Conservation (phyloP, 2,113 vertebrate genomes). For the Mirza zaza region DNA sequence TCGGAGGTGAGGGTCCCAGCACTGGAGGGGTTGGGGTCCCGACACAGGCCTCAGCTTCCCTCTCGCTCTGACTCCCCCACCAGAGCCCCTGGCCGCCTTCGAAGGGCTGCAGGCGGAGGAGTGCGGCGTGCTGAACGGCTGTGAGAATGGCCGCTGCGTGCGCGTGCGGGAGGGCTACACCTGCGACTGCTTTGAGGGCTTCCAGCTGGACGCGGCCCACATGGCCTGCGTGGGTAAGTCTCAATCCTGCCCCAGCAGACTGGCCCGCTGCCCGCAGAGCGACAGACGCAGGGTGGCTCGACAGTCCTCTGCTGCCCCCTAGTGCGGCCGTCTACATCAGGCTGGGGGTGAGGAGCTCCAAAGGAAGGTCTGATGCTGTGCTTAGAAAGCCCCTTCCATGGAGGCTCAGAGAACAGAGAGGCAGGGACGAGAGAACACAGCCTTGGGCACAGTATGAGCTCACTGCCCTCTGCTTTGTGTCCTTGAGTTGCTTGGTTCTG, state of each 20-base stretch:
- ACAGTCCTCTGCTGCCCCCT: slow-evolving; percentile 28
- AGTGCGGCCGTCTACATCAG: neutral
- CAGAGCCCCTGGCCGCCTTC: slow-evolving; percentile 87
- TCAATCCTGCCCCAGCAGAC: no score
- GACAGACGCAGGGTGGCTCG: neutral
- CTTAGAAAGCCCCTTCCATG: neutral
- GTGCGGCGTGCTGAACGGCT: slow-evolving; percentile 94
- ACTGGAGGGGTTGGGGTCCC: neutral
- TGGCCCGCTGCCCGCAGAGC: neutral
- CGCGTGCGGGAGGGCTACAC: slow-evolving; percentile 95
- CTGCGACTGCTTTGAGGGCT: slow-evolving; percentile 97
- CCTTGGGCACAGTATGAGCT: neutral
- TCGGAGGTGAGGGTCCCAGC: neutral
- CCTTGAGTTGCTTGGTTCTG: neutral
- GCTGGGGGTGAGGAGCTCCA: neutral
- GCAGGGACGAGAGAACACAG: neutral
- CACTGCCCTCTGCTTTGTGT: neutral
- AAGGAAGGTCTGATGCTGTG: neutral
- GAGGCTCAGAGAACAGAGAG: neutral
- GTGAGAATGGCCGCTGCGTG: slow-evolving; percentile 95
- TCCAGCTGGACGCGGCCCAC: slow-evolving; percentile 88
- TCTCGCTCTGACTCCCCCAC: neutral
- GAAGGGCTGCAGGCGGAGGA: slow-evolving; percentile 94
- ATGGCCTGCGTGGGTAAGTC: slow-evolving; percentile 92
- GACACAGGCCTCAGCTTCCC: neutral